phyloP scores from a whole-genome alignment of 92 coral and sea anemone species.

The Hydrozoanthus gracilis region DNA sequence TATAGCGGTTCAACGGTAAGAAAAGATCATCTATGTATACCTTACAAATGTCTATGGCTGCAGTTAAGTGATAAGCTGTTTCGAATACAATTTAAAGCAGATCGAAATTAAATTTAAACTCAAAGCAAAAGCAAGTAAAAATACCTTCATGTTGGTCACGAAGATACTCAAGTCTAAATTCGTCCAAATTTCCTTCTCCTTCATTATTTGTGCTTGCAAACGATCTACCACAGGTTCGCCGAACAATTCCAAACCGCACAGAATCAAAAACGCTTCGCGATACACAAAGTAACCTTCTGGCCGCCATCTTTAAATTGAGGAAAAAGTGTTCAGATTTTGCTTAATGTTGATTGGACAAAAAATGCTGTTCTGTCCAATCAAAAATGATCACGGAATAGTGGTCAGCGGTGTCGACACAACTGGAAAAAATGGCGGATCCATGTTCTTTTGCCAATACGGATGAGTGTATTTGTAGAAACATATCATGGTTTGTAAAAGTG shows the following conservation, averaged over 20 bases:
- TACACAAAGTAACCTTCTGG: conserved; percentile 28
- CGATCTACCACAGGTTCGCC: conserved; percentile 8
- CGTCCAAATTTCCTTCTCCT: conserved; percentile 53
- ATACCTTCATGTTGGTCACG: conserved; percentile 78
- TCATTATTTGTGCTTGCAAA: conserved; percentile 56
- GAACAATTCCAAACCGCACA: conserved; percentile 11
- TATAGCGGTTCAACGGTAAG: too few species aligned
- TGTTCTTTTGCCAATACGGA: conserved; percentile 77
- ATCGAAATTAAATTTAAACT: not conserved
- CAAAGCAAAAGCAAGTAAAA: not conserved
- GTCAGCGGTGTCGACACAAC: conserved; percentile 41
- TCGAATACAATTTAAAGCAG: not conserved
- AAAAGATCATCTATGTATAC: too few species aligned
- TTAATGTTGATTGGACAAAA: conserved; percentile 25
- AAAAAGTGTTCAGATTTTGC: not conserved
- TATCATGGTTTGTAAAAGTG: conserved; percentile 77
- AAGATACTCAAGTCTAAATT: conserved; percentile 81
- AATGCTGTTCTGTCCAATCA: conserved; percentile 26
- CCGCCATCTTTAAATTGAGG: conserved; percentile 65
- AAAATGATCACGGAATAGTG: not conserved
- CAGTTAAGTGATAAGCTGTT: too few species aligned
- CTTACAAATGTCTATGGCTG: too few species aligned
- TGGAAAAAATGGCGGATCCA: conserved; percentile 73
- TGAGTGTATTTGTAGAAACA: conserved; percentile 68
- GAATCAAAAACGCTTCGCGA: conserved; percentile 33